phyloP scores from a whole-genome alignment of 2,797 vertebrate species.

The Nyctalus aviator region DNA sequence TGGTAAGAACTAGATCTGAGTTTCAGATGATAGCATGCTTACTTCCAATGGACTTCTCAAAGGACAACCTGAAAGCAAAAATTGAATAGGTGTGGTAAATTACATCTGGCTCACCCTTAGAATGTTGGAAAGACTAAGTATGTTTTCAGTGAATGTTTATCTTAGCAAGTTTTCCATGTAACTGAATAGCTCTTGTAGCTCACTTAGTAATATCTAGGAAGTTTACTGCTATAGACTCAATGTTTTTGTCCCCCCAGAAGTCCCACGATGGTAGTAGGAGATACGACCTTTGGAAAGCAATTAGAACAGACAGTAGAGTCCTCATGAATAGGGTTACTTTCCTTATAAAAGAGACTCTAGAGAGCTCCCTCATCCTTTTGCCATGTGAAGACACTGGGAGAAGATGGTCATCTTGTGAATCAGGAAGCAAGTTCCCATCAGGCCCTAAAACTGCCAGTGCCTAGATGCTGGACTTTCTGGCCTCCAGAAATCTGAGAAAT shows the following conservation, averaged over 20 bases:
- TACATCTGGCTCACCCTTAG: background rate
- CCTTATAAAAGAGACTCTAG: background rate
- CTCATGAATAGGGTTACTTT: background rate
- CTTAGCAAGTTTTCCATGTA: background rate
- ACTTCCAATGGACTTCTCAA: background rate
- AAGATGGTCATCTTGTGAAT: background rate
- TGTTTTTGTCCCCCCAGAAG: background rate
- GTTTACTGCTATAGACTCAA: background rate
- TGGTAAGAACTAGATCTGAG: background rate
- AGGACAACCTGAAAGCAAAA: background rate
- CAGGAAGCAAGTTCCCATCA: background rate
- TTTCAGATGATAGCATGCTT: background rate
- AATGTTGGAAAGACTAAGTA: background rate
- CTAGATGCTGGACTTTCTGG: background rate
- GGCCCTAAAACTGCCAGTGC: background rate
- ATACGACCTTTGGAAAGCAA: background rate
- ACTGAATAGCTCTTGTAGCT: background rate
- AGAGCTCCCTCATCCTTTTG: background rate
- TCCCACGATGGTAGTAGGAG: background rate
- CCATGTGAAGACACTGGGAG: background rate
- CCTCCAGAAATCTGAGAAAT: background rate
- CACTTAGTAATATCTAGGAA: background rate
- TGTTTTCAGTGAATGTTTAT: background rate
- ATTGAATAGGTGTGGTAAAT: background rate
- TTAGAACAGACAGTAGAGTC: background rate